Conservation (phyloP, 2,888 invertebrate genomes). For the Tanytarsus gracilentus region DNA sequence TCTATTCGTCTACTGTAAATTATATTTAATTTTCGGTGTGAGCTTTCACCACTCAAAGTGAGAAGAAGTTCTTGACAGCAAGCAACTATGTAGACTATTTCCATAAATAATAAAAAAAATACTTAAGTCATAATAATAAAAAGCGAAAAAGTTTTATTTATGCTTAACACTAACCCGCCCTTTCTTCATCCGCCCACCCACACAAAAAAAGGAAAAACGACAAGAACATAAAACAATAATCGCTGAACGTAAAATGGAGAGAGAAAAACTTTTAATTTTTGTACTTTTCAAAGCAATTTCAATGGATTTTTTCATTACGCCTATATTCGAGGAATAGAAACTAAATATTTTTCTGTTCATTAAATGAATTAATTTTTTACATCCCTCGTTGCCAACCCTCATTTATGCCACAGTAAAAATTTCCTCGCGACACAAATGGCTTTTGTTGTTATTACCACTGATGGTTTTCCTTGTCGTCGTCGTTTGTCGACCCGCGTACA, state of each 20-base stretch:
- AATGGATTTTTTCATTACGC: too few relatives aligned
- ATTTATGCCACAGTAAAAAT: not conserved
- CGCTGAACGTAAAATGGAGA: not conserved
- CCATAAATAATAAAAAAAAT: not conserved
- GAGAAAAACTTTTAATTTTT: constrained; percentile 1
- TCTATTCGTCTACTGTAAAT: not conserved
- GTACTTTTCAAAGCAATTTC: not conserved
- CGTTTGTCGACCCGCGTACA: not conserved
- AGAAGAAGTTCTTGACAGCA: not conserved
- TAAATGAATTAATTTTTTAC: too few relatives aligned
- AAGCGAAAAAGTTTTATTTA: not conserved
- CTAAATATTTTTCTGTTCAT: too few relatives aligned
- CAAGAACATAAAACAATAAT: not conserved
- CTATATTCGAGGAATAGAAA: too few relatives aligned
- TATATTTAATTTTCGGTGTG: constrained; percentile 5
- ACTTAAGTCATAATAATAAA: not conserved
- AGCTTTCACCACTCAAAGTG: not conserved
- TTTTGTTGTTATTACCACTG: not conserved
- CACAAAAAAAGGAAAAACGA: not conserved
- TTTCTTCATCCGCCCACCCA: not conserved
- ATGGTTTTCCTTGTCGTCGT: constrained; percentile 1
- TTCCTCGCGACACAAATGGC: constrained; percentile 2
- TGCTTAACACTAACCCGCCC: not conserved
- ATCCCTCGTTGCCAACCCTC: not conserved
- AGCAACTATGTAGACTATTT: not conserved